Evolutionary conservation across 2,113 vertebrate genomes (phyloP).

Genomic region (Gambusia affinis): DNA sequence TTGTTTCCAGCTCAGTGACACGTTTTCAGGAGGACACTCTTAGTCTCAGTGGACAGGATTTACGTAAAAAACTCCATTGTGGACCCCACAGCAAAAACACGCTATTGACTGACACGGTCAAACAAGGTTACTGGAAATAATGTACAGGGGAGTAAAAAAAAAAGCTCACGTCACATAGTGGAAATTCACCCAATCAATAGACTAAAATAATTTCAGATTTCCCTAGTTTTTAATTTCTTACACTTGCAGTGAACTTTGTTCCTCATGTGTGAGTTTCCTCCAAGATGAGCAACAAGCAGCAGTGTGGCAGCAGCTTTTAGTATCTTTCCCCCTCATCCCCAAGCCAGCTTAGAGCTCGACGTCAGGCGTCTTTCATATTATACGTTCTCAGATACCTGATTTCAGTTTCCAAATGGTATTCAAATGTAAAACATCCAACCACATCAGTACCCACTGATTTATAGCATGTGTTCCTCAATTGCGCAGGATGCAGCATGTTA

Average conservation of each 20-base stretch:
- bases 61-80: no score
- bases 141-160: no score
- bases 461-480: neutral
- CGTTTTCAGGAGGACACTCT: no score
- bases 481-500: neutral
- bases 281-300: slow-evolving; percentile 31
- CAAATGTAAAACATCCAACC: slow-evolving; percentile 36
- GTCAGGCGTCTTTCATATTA: slow-evolving; percentile 58
- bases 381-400: slow-evolving; percentile 58
- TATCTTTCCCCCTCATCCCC: slow-evolving; percentile 46
- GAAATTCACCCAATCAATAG: neutral
- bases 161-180: neutral
- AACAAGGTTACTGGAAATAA: no score
- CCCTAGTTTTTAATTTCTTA: slow-evolving; percentile 33
- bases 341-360: slow-evolving; percentile 36
- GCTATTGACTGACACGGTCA: no score
- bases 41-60: no score
- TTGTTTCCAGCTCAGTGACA: no score
- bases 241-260: slow-evolving; percentile 29
- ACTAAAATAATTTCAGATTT: slow-evolving; percentile 26
- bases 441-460: neutral
- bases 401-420: slow-evolving; percentile 55
- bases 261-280: slow-evolving; percentile 40
- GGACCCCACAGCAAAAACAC: no score
- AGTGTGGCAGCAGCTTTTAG: neutral